phyloP scores from a whole-genome alignment of 2,797 vertebrate species.

The Vireo griseus region DNA sequence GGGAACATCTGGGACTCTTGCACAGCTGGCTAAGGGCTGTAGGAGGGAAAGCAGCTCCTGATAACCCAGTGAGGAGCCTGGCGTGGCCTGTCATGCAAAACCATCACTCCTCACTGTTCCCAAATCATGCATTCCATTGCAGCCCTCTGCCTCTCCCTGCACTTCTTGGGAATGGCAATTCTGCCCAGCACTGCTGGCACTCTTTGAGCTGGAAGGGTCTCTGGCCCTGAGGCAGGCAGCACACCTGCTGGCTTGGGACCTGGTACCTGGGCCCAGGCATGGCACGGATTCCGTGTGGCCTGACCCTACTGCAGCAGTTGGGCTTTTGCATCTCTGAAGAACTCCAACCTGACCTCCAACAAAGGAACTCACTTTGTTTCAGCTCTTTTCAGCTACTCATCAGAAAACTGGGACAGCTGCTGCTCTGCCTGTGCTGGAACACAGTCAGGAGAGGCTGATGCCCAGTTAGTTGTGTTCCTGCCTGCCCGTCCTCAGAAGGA shows the following conservation, averaged over 20 bases:
- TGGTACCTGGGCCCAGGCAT: neutral
- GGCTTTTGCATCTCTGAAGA: neutral
- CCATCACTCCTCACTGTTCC: neutral
- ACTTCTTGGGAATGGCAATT: accelerated
- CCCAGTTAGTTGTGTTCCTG: neutral
- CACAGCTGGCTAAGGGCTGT: neutral
- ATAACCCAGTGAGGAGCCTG: neutral
- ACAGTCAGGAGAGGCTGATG: neutral
- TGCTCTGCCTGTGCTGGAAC: neutral
- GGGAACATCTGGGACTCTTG: neutral
- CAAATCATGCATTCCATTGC: accelerated
- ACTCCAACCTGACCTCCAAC: neutral
- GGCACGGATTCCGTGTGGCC: accelerated
- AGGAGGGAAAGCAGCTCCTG: accelerated
- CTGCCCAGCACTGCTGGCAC: neutral
- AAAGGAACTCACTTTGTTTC: neutral
- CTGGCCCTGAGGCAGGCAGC: neutral
- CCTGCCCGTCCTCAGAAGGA: neutral
- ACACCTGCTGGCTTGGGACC: neutral
- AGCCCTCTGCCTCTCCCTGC: neutral
- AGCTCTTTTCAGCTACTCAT: neutral
- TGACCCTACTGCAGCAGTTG: accelerated
- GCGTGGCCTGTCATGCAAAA: accelerated
- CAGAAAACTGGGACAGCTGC: neutral
- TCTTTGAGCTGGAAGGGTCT: neutral